Evolutionary conservation across 2,113 vertebrate species (phyloP).

Genomic region (Elgaria multicarinata): DNA sequence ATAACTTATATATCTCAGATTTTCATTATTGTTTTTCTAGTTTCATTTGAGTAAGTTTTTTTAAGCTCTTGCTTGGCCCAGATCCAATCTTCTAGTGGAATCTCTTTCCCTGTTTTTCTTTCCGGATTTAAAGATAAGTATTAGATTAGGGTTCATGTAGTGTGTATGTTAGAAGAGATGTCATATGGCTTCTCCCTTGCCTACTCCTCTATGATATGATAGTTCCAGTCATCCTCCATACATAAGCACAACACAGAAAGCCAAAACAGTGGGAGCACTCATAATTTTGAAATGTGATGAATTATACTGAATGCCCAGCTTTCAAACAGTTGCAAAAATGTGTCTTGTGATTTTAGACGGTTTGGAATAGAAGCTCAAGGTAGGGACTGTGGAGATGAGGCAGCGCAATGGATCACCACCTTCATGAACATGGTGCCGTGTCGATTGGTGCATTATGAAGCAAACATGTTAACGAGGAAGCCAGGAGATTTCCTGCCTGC

Average conservation of each 20-base stretch:
- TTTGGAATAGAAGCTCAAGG: conserved; percentile 84
- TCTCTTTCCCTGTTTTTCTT: not conserved
- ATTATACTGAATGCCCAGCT: not conserved
- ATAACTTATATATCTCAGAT: not conserved
- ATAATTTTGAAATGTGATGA: not conserved
- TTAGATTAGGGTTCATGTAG: not conserved
- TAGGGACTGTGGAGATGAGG: conserved; percentile 88
- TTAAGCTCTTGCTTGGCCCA: not conserved
- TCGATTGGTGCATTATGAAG: conserved; percentile 89
- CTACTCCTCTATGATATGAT: not conserved
- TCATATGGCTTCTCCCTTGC: not conserved
- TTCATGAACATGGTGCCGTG: conserved; percentile 78
- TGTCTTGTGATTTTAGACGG: conserved; percentile 72
- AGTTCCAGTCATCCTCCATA: not conserved
- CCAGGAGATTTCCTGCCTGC: conserved; percentile 51
- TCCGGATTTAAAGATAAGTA: not conserved
- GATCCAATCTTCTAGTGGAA: not conserved
- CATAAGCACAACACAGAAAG: not conserved
- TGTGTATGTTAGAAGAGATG: not conserved
- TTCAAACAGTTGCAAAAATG: not conserved
- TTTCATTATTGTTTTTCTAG: not conserved
- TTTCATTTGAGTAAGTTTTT: not conserved
- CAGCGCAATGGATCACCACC: conserved; percentile 85
- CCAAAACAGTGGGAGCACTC: not conserved
- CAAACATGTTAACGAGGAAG: conserved; percentile 79